phyloP scores from a whole-genome alignment of 2,113 vertebrate genomes.

The Scartelaos histophorus region DNA sequence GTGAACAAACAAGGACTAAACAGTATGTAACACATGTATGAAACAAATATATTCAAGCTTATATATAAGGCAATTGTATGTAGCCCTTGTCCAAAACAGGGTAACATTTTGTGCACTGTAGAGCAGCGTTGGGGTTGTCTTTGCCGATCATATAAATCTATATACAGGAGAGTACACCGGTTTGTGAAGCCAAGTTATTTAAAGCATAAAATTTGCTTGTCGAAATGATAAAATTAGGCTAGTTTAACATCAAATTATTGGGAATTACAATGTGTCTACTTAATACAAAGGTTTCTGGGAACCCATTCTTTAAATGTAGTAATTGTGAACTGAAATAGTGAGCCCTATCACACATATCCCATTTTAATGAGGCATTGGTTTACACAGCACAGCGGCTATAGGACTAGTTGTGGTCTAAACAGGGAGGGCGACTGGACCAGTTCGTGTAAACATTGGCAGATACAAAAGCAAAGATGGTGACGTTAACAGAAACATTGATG shows the following conservation, averaged over 20 bases:
- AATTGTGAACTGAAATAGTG: background rate
- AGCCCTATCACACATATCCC: background rate
- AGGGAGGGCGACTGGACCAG: conserved; percentile 35
- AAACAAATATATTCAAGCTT: background rate
- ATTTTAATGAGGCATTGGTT: conserved; percentile 30
- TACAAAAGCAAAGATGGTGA: conserved; percentile 10
- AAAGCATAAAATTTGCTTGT: no score
- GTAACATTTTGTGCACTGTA: background rate
- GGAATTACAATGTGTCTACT: no score
- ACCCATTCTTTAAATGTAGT: background rate
- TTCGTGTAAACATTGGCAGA: conserved; percentile 16
- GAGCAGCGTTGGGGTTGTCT: background rate
- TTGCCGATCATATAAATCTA: no score
- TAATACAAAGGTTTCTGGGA: background rate
- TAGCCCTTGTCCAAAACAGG: background rate
- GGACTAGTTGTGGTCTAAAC: conserved; percentile 19
- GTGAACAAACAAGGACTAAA: conserved; percentile 98
- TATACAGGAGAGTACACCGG: background rate
- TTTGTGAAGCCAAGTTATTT: background rate
- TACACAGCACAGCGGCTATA: conserved; percentile 28
- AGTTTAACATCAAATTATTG: no score
- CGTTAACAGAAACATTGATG: background rate
- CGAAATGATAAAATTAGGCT: no score
- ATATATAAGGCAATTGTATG: background rate
- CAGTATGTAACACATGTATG: conserved; percentile 81